A percentile compares a stretch with the other conserved stretches of the same genome.
Evolutionary conservation across 1,140 invertebrate species (phyloP).

Genomic region (Bombus confusus): DNA sequence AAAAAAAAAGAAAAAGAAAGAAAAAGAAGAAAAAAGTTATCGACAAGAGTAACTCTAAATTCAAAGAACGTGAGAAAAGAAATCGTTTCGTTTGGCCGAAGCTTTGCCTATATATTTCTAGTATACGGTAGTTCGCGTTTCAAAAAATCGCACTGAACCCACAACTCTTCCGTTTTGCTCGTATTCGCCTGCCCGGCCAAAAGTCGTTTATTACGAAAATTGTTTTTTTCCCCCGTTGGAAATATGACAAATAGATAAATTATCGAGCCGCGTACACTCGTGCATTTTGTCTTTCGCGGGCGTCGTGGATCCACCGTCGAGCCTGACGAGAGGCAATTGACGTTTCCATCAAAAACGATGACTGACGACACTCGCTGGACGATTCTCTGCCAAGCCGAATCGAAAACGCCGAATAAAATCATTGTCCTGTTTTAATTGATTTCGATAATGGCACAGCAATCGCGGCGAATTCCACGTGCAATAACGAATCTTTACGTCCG

Average conservation of each 20-base stretch:
- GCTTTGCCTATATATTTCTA: too few relatives aligned
- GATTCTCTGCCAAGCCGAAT: conserved; percentile 19
- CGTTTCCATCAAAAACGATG: conserved; percentile 39
- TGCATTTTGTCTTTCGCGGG: conserved; percentile 30
- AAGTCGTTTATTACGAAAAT: conserved; percentile 53
- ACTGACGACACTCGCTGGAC: neutral
- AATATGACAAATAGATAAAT: conserved; percentile 51
- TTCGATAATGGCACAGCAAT: neutral
- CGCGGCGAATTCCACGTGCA: too few relatives aligned
- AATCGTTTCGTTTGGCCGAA: neutral
- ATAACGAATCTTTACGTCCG: neutral
- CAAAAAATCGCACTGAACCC: neutral
- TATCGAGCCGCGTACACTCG: conserved; percentile 38
- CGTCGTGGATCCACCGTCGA: conserved; percentile 28
- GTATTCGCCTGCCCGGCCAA: conserved; percentile 34
- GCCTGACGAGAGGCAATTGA: conserved; percentile 39
- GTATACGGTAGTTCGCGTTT: neutral
- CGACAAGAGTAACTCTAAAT: too few relatives aligned
- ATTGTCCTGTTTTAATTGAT: neutral
- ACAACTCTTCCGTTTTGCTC: neutral
- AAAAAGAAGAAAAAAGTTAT: too few relatives aligned
- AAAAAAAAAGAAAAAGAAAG: rapidly evolving
- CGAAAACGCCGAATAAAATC: neutral
- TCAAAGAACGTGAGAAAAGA: neutral
- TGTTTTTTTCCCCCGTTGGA: conserved; percentile 32